phyloP scores from a whole-genome alignment of 92 coral and sea anemone genomes.

The Porites divaricata region DNA sequence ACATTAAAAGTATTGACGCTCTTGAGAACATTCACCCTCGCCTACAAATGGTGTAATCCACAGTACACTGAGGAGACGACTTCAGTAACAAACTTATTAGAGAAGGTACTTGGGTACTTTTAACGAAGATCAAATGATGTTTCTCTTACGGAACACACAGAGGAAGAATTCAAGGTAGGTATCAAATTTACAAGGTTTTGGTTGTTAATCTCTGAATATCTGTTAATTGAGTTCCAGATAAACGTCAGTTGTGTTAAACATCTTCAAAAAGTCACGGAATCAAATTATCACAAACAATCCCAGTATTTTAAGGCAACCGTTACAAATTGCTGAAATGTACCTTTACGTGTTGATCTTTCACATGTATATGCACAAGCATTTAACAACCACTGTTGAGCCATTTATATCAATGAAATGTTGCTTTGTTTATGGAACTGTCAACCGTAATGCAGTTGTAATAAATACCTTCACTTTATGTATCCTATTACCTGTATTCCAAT shows the following conservation, averaged over 20 bases:
- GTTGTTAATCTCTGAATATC: slow-evolving; percentile 9
- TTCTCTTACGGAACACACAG: too few relatives aligned
- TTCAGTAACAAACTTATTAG: too few relatives aligned
- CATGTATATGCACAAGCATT: neutral
- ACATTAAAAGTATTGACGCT: neutral
- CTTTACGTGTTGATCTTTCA: neutral
- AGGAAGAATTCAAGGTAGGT: neutral
- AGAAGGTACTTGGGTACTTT: too few relatives aligned
- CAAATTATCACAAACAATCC: slow-evolving; percentile 21
- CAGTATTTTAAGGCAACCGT: neutral
- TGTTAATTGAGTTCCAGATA: slow-evolving; percentile 21
- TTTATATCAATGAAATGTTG: neutral
- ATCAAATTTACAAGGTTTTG: slow-evolving; percentile 19
- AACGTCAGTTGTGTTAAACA: slow-evolving; percentile 19
- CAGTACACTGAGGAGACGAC: too few relatives aligned
- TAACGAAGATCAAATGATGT: too few relatives aligned
- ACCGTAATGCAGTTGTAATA: slow-evolving; percentile 7
- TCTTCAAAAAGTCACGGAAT: slow-evolving; percentile 16
- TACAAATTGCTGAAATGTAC: slow-evolving; percentile 3
- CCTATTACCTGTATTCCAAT: neutral
- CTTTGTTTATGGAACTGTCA: slow-evolving; percentile 3
- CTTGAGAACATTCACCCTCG: neutral
- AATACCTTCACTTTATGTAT: slow-evolving; percentile 14
- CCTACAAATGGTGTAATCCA: neutral
- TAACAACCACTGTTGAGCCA: neutral